These are phyloP conservation scores for Scrobipalpa costella DNA, from an alignment of 2,888 invertebrate species.

Conservation along the genomic window DNA sequence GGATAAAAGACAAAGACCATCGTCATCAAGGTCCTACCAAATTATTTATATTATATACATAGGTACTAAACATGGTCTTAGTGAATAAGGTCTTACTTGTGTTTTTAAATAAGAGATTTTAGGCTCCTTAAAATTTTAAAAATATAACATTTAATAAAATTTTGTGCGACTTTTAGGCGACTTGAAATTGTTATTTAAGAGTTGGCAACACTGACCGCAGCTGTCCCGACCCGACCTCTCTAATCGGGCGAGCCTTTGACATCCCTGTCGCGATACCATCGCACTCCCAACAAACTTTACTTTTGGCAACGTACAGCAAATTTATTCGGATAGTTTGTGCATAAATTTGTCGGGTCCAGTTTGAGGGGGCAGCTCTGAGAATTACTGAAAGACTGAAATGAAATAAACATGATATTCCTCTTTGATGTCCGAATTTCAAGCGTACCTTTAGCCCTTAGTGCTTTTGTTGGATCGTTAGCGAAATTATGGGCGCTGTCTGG, in stretches of 20 bases:
- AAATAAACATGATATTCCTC: conserved; percentile 27
- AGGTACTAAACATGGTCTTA: too few species aligned
- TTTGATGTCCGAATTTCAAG: neutral
- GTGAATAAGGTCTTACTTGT: too few species aligned
- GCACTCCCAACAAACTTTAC: conserved; percentile 38
- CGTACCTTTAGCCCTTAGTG: neutral
- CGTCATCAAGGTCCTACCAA: too few species aligned
- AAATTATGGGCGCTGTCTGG: neutral
- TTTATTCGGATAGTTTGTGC: conserved; percentile 45
- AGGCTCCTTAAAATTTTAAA: too few species aligned
- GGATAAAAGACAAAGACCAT: too few species aligned
- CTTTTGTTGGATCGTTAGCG: neutral
- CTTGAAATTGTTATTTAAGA: too few species aligned
- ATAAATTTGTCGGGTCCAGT: conserved; percentile 36
- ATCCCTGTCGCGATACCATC: conserved; percentile 41
- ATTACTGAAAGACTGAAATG: conserved; percentile 20
- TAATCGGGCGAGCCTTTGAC: conserved; percentile 52
- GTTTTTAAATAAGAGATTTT: too few species aligned
- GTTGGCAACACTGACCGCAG: too few species aligned
- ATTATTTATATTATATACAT: too few species aligned
- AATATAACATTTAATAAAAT: too few species aligned
- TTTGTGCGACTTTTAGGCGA: too few species aligned
- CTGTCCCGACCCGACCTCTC: conserved; percentile 35
- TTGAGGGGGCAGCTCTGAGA: conserved; percentile 16
- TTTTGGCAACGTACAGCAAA: conserved; percentile 33